These are phyloP conservation scores for Nasonovia ribisnigri DNA, from an alignment of 2,888 invertebrate species.

Conservation along the genomic window DNA sequence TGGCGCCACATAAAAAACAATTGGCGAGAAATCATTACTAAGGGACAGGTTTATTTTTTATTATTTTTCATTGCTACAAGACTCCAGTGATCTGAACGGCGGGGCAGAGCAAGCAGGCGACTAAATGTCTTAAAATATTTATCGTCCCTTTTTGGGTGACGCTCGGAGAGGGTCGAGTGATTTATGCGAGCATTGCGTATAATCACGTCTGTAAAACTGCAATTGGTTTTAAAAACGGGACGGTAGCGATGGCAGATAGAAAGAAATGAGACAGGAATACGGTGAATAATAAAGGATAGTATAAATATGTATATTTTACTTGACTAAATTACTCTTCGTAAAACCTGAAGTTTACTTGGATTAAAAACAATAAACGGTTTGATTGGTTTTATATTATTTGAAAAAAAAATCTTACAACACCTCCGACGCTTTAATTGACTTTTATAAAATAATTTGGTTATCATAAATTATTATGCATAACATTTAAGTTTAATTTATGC, in stretches of 20 bases:
- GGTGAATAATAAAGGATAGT: constrained; percentile 1
- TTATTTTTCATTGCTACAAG: background rate
- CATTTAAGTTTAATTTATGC: background rate
- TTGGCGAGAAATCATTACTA: constrained; percentile 25
- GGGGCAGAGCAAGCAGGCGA: background rate
- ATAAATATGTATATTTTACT: constrained; percentile 15
- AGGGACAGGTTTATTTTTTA: constrained; percentile 4
- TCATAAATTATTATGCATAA: background rate
- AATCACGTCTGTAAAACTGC: constrained; percentile 47
- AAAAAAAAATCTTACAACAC: background rate
- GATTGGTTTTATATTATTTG: constrained; percentile 8
- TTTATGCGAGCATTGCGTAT: constrained; percentile 44
- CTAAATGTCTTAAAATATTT: constrained; percentile 59
- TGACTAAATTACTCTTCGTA: constrained; percentile 16
- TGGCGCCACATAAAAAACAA: constrained; percentile 19
- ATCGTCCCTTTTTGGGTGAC: constrained; percentile 30
- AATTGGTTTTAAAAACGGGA: constrained; percentile 42
- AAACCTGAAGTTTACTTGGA: background rate
- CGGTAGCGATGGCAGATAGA: background rate
- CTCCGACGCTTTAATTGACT: background rate
- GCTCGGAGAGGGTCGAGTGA: constrained; percentile 19
- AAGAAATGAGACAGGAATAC: background rate
- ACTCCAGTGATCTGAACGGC: constrained; percentile 4
- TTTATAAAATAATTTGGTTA: background rate
- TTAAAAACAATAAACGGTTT: background rate